phyloP scores from a whole-genome alignment of 2,888 invertebrate genomes.

The Muscina levida region DNA sequence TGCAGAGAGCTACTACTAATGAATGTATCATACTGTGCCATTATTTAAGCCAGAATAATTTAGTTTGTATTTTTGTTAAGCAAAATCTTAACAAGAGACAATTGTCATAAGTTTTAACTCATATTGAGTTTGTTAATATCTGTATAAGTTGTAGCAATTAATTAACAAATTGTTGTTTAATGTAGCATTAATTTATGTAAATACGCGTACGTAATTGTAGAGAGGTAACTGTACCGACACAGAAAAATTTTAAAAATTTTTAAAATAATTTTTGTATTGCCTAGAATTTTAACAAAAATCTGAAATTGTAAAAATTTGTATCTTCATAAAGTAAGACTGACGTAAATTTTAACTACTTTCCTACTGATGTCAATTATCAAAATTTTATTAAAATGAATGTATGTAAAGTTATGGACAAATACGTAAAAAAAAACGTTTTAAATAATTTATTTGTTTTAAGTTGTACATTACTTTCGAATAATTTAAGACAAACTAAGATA shows the following conservation, averaged over 20 bases:
- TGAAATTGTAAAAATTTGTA: slow-evolving; percentile 23
- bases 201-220: slow-evolving; percentile 30
- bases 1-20: slow-evolving; percentile 41
- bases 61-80: slow-evolving; percentile 24
- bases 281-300: too few species aligned
- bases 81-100: slow-evolving; percentile 14
- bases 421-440: not conserved
- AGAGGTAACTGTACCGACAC: not conserved
- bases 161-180: slow-evolving; percentile 35
- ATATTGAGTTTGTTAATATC: slow-evolving; percentile 63
- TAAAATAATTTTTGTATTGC: not conserved
- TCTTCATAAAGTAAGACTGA: slow-evolving; percentile 41
- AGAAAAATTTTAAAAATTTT: too few species aligned
- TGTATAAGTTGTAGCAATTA: slow-evolving; percentile 33
- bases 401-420: not conserved
- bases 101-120: slow-evolving; percentile 52
- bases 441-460: too few species aligned
- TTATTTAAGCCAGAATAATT: slow-evolving; percentile 60
- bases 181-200: slow-evolving; percentile 18
- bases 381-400: not conserved
- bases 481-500: too few species aligned
- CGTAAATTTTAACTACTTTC: slow-evolving; percentile 34
- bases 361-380: slow-evolving; percentile 37
- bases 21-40: slow-evolving; percentile 64
- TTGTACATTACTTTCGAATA: too few species aligned